Evolutionary conservation across 2,797 vertebrate species (phyloP).

Genomic region (Sebastes steindachneri): DNA sequence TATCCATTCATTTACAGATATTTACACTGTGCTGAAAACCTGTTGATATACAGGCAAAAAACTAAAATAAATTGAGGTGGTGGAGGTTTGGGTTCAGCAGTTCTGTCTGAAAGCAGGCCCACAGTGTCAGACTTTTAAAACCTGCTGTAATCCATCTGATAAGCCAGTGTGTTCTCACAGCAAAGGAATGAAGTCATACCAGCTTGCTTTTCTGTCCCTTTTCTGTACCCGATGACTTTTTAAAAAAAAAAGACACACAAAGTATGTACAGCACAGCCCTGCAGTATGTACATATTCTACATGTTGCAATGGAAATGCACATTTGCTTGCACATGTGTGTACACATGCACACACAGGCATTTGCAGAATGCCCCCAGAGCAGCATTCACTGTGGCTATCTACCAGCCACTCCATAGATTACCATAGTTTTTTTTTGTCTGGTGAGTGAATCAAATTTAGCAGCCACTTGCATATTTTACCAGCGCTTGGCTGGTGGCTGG

Average conservation of each 20-base stretch:
- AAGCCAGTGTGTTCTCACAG: neutral
- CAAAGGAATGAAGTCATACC: conserved; percentile 24
- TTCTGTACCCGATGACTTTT: neutral
- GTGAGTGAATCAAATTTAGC: too few species aligned
- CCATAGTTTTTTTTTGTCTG: too few species aligned
- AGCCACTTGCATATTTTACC: too few species aligned
- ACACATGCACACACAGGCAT: neutral
- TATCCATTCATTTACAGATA: neutral
- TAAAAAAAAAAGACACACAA: neutral
- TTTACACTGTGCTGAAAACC: neutral
- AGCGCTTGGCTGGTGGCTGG: too few species aligned
- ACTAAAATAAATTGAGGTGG: neutral
- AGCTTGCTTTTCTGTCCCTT: neutral
- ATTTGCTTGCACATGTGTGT: neutral
- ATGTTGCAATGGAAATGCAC: neutral
- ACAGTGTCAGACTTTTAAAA: neutral
- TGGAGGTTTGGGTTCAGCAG: neutral
- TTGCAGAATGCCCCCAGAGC: neutral
- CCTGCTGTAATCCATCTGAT: neutral
- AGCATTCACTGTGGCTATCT: neutral
- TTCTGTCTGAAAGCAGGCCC: neutral
- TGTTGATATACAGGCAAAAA: neutral
- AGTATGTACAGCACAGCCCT: neutral
- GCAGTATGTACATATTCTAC: neutral
- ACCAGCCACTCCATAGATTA: too few species aligned